These are phyloP conservation scores for Halyomorpha halys DNA, from an alignment of 1,140 invertebrate genomes.

Conservation along the genomic window DNA sequence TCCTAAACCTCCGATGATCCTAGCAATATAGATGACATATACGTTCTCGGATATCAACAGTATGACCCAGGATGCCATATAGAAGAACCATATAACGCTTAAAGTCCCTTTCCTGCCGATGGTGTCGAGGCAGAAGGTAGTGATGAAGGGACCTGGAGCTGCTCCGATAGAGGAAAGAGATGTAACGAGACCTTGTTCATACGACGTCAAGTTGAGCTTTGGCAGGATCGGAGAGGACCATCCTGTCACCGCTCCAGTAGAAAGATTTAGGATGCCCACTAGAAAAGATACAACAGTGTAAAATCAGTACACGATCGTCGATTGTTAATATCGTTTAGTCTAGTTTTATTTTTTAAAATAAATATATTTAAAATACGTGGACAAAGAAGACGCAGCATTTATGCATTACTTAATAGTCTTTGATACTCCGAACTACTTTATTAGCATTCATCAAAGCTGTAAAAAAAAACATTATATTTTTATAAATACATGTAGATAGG, in stretches of 20 bases:
- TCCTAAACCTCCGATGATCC: slow-evolving; percentile 13
- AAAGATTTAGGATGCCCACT: slow-evolving; percentile 18
- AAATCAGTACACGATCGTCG: too few species aligned
- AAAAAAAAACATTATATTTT: too few species aligned
- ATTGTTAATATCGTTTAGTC: too few species aligned
- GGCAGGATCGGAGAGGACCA: slow-evolving; percentile 22
- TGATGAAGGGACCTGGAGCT: slow-evolving; percentile 2
- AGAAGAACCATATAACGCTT: neutral
- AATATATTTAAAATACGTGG: too few species aligned
- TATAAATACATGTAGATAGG: too few species aligned
- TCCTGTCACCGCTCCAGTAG: slow-evolving; percentile 2
- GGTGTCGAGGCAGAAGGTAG: neutral
- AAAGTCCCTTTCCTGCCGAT: slow-evolving; percentile 8
- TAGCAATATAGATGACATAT: slow-evolving; percentile 12
- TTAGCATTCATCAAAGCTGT: too few species aligned
- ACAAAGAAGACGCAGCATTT: too few species aligned
- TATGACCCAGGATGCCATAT: slow-evolving; percentile 13
- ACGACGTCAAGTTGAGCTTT: neutral
- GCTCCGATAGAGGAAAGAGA: slow-evolving; percentile 15
- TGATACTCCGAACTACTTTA: too few species aligned
- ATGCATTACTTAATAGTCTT: too few species aligned
- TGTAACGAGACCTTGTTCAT: slow-evolving; percentile 3
- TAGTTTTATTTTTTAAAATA: too few species aligned
- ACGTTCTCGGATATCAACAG: slow-evolving; percentile 4
- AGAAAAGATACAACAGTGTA: neutral